Evolutionary conservation across 2,113 vertebrate genomes (phyloP).

Genomic region (Parus major): DNA sequence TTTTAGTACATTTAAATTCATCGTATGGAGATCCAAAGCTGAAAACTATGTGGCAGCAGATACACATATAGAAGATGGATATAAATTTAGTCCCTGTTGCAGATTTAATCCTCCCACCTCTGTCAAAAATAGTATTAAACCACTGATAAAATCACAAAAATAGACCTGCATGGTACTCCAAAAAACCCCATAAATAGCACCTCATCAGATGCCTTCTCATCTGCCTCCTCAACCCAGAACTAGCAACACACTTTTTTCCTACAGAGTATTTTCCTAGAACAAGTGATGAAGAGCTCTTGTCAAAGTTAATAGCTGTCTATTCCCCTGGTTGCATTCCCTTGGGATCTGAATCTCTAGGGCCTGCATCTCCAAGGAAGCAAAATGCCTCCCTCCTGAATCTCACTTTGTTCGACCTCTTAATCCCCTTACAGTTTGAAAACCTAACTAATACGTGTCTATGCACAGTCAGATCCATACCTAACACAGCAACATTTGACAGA

Average conservation of each 20-base stretch:
- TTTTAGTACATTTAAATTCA: background rate
- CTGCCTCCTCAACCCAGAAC: background rate
- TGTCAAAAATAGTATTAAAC: background rate
- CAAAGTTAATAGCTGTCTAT: constrained; percentile 13
- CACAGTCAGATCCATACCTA: background rate
- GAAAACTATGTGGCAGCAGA: background rate
- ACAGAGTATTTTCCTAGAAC: background rate
- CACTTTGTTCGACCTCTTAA: constrained; percentile 19
- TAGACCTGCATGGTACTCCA: background rate
- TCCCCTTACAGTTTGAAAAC: background rate
- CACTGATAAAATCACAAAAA: background rate
- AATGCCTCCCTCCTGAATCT: constrained; percentile 8
- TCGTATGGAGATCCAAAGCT: background rate
- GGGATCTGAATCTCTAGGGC: constrained; percentile 16
- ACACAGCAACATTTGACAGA: background rate
- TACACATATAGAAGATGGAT: background rate
- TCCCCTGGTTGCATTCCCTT: background rate
- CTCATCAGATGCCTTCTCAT: background rate
- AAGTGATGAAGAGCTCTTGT: background rate
- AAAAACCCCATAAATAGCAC: background rate
- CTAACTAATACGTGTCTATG: background rate
- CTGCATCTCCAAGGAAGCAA: constrained; percentile 1
- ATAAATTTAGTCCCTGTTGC: background rate
- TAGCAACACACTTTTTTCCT: background rate
- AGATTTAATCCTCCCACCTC: background rate